Evolutionary conservation across 2,888 invertebrate species (phyloP).

Genomic region (Diarsia mendica): DNA sequence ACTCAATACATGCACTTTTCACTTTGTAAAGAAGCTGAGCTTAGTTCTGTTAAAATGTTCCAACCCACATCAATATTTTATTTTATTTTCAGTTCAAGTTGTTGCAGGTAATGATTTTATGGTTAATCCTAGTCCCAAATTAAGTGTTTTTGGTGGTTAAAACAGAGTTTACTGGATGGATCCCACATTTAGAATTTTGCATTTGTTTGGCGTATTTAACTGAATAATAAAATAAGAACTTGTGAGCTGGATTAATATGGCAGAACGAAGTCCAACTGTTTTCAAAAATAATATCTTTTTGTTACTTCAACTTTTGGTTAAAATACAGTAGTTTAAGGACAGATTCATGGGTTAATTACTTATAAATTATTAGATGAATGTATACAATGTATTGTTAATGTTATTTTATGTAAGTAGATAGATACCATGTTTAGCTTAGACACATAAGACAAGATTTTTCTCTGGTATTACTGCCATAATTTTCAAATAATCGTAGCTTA

Average conservation of each 20-base stretch:
- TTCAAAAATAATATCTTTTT: neutral
- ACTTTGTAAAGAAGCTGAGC: neutral
- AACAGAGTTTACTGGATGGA: neutral
- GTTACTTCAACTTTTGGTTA: neutral
- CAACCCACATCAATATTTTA: neutral
- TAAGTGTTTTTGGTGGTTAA: neutral
- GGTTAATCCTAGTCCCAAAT: neutral
- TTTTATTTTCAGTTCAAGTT: neutral
- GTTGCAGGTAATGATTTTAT: neutral
- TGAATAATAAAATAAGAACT: too few species aligned
- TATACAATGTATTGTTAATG: neutral
- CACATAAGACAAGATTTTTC: neutral
- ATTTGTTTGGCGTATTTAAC: neutral
- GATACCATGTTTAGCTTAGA: conserved; percentile 21
- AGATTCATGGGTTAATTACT: neutral
- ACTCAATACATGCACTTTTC: neutral
- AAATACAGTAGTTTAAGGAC: neutral
- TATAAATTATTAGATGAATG: conserved; percentile 3
- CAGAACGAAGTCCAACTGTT: conserved; percentile 2
- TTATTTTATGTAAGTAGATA: conserved; percentile 6
- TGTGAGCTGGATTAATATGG: neutral
- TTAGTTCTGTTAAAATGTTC: neutral
- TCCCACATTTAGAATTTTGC: neutral
- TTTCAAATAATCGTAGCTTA: conserved; percentile 18
- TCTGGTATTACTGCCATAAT: conserved; percentile 33